Conservation (phyloP, 2,888 invertebrate genomes). For the Bembecia ichneumoniformis region DNA sequence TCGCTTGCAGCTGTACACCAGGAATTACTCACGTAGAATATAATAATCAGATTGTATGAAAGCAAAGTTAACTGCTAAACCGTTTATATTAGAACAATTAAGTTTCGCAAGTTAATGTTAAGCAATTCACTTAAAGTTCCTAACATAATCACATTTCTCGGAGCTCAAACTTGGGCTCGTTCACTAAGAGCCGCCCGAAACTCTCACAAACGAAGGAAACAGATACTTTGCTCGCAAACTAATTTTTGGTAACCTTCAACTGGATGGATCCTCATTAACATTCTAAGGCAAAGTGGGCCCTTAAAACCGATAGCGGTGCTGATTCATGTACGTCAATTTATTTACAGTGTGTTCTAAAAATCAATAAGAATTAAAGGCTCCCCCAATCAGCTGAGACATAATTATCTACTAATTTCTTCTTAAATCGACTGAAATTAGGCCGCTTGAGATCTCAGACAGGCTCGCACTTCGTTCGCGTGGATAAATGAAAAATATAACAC, state of each 20-base stretch:
- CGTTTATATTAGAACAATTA: conserved; percentile 57
- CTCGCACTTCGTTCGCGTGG: no score
- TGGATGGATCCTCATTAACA: conserved; percentile 26
- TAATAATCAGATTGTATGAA: conserved; percentile 29
- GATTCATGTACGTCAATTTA: background rate
- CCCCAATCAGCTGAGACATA: no score
- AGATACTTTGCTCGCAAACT: conserved; percentile 20
- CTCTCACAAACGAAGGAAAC: conserved; percentile 31
- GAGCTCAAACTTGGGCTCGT: conserved; percentile 39
- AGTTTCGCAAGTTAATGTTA: conserved; percentile 53
- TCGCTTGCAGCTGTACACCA: background rate
- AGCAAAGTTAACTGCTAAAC: conserved; percentile 46
- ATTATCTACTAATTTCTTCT: no score
- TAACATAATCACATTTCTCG: conserved; percentile 55
- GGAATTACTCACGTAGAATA: background rate
- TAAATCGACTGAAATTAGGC: no score
- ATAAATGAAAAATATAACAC: no score
- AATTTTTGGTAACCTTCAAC: conserved; percentile 24
- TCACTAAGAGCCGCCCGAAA: conserved; percentile 18
- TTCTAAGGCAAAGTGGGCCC: conserved; percentile 1
- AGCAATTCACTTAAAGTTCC: conserved; percentile 59
- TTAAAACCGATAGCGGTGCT: background rate
- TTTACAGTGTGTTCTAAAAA: background rate
- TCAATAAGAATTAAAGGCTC: background rate
- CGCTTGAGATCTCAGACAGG: no score